Evolutionary conservation across 2,113 vertebrate species (phyloP), one percentile per base, ranked within the genome.

Genomic region (Aix galericulata): DNA sequence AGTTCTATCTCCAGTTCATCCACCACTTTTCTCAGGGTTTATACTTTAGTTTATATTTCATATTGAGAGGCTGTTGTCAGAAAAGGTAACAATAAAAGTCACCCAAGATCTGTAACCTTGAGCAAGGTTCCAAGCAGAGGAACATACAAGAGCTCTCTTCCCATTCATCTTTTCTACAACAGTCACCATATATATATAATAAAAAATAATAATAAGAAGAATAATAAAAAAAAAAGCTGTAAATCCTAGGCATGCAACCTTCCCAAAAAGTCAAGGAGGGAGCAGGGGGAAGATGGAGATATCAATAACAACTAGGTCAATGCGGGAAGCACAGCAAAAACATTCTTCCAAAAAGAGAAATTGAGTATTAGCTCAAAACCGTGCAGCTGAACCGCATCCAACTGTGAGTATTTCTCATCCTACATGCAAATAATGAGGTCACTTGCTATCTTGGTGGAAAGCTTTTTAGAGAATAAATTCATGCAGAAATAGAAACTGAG

Each of bases 1-100:
- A 27, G 27, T 52, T 85, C 66, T 60, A 44, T 82, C 36, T 59
- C 56, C 74, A 63, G 48, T 50, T 25, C 69, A 64, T 9, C n/a
- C 32, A 34, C 42, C 63, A 60, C 58, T 63, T 18, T 32, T 63
- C 46, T 2, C 3, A 68, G 14, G 7, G 89, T 77, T 48, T 66
- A 38, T 63, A 36, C 63, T 94, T 77, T 38, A 23, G 46, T 55
- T 96, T 78, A 52, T 87, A 86, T 93, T 96, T 95, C 86, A 76
- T n/a, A 87, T 36, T 42, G 73, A 92, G 60, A 96, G 42, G 78
- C 42, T 84, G 13, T 52, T 92, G 76, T 72, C 81, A 91, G 72
- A 76, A 91, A 89, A 93, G 17, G 64, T 58, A 95, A 95, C 84
- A 84, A 81, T 91, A 89, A 95, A 92, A 95, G 81, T 80, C 91